Base-by-base conservation (phyloP, 1,140 invertebrate species). In the Psilanteris sp. region DNA sequence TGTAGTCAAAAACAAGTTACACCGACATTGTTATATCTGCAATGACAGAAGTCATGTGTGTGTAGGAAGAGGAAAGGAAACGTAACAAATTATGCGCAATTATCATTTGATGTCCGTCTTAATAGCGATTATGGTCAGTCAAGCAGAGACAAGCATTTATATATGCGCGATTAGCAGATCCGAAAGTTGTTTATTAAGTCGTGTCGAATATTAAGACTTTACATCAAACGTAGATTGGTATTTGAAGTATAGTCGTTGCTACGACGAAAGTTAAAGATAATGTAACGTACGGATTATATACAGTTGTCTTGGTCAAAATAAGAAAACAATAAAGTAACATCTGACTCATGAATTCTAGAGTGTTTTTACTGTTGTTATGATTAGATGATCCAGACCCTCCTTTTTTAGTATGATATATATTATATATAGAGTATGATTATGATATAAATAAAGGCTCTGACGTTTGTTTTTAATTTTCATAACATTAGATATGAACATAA, bases 271-370 rank as follows among this genome's bases (percentile, higher is more conserved):
- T 59, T 37, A 66, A 71, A 64, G 50, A 77, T 74, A 66, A 71
- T 82, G 68, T 82, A 81, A 74, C 43, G 52, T 77, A 59, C 67
- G 72, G 52, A 57, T 77, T 64, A 66, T 80, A 54, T 67, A 55
- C 61, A 26, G 62, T 72, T 77, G 68, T 77, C 68, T 79, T 79
- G 80, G 57, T 79, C 61, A 50, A 72, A 72, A 48, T 79, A 46
- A 82, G 77, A 78, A 81, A 82, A 82, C 74, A 84, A 84, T 83
- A 83, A 84, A 84, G 78, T 81, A 79, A 81, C 77, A 81, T 78
- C 78, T 55, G 74, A 79, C 59, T 72, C 37, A 79, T 43, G 32
- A 59, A 48, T 26, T 39, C 66, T n/a, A 68, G 54, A 66, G 74
- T 77, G 66, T 70, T 71, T 61, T 76, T 77, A 57, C 36, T 68